Conservation (phyloP, 2,113 vertebrate genomes). For the Gopherus flavomarginatus region DNA sequence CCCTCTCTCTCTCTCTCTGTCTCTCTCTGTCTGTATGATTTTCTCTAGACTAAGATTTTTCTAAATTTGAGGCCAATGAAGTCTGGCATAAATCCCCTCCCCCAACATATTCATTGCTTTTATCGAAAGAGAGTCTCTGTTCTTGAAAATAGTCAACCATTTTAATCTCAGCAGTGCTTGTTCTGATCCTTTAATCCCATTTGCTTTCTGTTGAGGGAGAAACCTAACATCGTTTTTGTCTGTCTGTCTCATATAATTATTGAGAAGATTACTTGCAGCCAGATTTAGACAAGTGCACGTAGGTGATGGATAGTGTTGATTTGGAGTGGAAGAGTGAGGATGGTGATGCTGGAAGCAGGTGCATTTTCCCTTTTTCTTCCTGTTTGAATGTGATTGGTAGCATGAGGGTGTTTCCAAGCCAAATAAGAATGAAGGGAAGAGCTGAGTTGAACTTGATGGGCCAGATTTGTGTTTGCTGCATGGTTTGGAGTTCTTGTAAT, state of each 20-base stretch:
- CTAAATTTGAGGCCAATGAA: background rate
- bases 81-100: rapidly evolving
- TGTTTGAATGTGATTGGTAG: background rate
- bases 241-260: constrained; percentile 67
- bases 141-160: constrained; percentile 56
- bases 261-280: constrained; percentile 55
- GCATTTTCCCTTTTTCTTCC: background rate
- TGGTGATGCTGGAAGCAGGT: background rate
- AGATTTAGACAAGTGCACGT: background rate
- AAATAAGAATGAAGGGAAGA: rapidly evolving
- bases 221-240: constrained; percentile 36
- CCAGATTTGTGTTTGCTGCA: background rate
- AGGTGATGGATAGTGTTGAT: background rate
- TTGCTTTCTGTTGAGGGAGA: constrained; percentile 29
- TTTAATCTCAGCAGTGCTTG: constrained; percentile 63
- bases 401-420: rapidly evolving
- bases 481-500: background rate
- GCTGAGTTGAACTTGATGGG: background rate
- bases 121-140: background rate
- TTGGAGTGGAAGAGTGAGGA: background rate
- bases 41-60: background rate
- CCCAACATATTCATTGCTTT: background rate
- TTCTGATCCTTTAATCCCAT: constrained; percentile 72
- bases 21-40: background rate
- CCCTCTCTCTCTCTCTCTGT: background rate